A percentile compares a stretch with the other conserved stretches of the same genome.
Conservation (phyloP, 2,113 vertebrate genomes). For the Otocyon megalotis region DNA sequence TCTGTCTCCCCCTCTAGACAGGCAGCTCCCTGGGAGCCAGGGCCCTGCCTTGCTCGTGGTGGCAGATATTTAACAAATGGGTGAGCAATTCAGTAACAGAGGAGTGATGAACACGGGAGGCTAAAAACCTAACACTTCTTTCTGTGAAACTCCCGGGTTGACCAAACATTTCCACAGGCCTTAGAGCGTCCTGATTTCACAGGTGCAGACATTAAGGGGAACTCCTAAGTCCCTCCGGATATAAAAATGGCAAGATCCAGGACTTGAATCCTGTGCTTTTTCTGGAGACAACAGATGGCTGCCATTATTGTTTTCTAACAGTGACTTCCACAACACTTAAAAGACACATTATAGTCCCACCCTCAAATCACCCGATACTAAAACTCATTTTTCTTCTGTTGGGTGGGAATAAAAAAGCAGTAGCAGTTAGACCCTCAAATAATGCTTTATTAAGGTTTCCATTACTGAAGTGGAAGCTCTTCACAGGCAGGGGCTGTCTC, state of each 20-base stretch:
- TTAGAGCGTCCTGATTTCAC: neutral
- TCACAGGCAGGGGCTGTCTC: neutral
- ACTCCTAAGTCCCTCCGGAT: neutral
- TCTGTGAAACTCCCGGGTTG: neutral
- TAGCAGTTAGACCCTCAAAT: neutral
- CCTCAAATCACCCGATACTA: neutral
- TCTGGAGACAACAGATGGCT: neutral
- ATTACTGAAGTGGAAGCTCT: neutral
- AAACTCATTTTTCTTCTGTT: neutral
- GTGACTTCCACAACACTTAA: slow-evolving; percentile 22
- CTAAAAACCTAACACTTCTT: neutral
- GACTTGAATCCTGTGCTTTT: neutral
- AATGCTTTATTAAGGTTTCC: neutral
- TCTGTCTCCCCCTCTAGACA: neutral
- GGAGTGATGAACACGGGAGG: neutral
- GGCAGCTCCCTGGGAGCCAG: neutral
- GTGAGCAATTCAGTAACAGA: neutral
- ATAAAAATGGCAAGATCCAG: neutral
- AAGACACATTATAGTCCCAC: neutral
- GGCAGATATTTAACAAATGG: neutral
- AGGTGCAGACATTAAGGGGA: neutral
- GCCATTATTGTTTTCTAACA: slow-evolving; percentile 31
- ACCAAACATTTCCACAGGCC: neutral
- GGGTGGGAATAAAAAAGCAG: neutral
- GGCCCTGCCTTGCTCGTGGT: fast-evolving